A percentile compares a stretch with the other conserved stretches of the same genome.
phyloP scores from a whole-genome alignment of 2,888 invertebrate species.

The Himalopsyche japonica region DNA sequence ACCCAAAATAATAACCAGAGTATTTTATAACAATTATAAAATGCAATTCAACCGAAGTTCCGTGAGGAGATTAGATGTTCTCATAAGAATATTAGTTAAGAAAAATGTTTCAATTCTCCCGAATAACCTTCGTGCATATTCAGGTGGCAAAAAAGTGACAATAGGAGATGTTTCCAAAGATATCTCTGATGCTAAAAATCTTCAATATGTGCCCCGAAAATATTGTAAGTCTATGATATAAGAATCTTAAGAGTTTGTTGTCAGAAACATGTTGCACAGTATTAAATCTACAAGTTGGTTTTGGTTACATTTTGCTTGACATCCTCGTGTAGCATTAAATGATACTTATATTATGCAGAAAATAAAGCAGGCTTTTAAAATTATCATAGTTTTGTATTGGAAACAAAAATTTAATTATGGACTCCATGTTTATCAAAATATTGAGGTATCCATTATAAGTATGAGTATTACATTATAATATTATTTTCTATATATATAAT shows the following conservation, averaged over 20 bases:
- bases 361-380: constrained; percentile 10
- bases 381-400: no score
- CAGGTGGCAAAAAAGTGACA: constrained; percentile 62
- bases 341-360: no score
- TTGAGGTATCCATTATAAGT: no score
- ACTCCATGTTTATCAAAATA: no score
- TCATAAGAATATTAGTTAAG: constrained; percentile 56
- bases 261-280: not conserved
- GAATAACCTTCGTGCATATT: constrained; percentile 54
- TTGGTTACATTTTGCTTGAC: no score
- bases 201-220: constrained; percentile 82
- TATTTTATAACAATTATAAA: not conserved
- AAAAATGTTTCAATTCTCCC: constrained; percentile 50
- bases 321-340: no score
- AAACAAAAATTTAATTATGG: no score
- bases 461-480: no score
- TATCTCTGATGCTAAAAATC: constrained; percentile 62
- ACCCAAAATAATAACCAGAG: not conserved
- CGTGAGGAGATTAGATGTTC: constrained; percentile 56
- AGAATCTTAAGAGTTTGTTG: not conserved
- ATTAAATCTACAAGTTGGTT: no score
- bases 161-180: constrained; percentile 76
- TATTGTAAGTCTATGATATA: constrained; percentile 67
- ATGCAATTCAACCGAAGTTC: constrained; percentile 40
- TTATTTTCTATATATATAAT: no score